phyloP scores from a whole-genome alignment of 2,113 vertebrate species.

The Lontra canadensis region DNA sequence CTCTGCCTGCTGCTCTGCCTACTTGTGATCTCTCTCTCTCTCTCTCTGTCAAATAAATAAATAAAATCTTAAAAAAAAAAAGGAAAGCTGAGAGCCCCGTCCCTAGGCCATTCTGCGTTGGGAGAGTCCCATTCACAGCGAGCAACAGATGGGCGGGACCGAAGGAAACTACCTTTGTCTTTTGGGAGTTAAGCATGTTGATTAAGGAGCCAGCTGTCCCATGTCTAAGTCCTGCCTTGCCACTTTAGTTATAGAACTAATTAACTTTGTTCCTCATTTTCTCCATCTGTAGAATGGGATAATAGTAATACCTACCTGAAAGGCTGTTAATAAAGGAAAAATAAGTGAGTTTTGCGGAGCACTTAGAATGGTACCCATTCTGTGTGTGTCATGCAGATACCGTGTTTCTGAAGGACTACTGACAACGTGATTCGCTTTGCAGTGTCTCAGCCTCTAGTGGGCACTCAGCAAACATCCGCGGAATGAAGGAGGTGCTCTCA shows the following conservation, averaged over 20 bases:
- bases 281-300: neutral
- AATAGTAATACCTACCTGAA: neutral
- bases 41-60: too few species aligned
- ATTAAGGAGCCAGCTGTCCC: neutral
- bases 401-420: neutral
- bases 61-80: too few species aligned
- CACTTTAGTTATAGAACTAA: neutral
- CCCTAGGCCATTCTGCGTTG: neutral
- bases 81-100: neutral
- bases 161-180: neutral
- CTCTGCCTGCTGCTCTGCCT: too few species aligned
- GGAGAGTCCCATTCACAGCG: neutral
- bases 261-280: neutral
- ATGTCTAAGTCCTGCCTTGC: neutral
- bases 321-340: neutral
- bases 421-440: neutral
- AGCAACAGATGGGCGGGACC: neutral
- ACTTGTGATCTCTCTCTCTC: too few species aligned
- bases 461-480: neutral
- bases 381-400: neutral
- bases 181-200: neutral
- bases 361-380: neutral
- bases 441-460: neutral
- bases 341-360: neutral
- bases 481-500: neutral